Conservation (phyloP, 1,140 invertebrate genomes). For the Camponotus vicinus region DNA sequence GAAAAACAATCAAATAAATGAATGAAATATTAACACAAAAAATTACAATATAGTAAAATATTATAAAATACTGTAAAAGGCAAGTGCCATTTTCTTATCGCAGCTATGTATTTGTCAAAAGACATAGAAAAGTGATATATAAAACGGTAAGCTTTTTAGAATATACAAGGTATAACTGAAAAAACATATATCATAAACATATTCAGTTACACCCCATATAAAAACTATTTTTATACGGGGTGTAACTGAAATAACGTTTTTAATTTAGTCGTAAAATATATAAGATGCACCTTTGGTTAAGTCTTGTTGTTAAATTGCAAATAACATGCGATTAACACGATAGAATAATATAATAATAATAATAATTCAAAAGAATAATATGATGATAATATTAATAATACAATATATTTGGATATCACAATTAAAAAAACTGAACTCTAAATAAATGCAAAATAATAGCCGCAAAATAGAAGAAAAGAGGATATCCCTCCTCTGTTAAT, state of each 20-base stretch:
- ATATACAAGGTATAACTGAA: not conserved
- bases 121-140: constrained; percentile 34
- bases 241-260: no score
- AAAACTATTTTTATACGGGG: no score
- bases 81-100: not conserved
- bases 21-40: constrained; percentile 25
- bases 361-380: no score
- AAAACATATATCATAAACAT: no score
- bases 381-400: constrained; percentile 19
- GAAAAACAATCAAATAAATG: not conserved
- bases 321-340: constrained; percentile 15
- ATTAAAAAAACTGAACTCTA: constrained; percentile 27
- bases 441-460: constrained; percentile 31
- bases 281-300: constrained; percentile 37
- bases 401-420: constrained; percentile 41
- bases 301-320: constrained; percentile 21
- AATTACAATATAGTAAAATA: constrained; percentile 7
- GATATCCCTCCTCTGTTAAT: not conserved
- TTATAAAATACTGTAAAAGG: not conserved
- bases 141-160: not conserved
- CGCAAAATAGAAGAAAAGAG: not conserved
- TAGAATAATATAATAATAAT: not conserved
- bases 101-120: not conserved
- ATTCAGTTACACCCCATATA: no score
- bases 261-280: constrained; percentile 46